Base-by-base conservation (phyloP, 35 echinoderm and acorn worm species). In the Acanthaster planci region DNA sequence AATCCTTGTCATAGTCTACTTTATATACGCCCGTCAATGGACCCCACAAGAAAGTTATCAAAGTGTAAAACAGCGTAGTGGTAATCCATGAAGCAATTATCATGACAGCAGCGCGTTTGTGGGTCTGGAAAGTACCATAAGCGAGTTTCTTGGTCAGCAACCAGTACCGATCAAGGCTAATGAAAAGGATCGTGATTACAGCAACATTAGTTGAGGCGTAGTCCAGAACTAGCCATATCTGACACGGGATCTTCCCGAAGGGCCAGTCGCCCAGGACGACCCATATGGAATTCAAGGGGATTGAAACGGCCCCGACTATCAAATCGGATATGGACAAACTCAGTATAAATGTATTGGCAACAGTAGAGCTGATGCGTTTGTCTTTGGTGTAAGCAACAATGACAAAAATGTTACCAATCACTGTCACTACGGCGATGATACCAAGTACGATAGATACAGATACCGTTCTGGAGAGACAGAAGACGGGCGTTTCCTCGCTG, bases 111-210 rank as follows among this genome's bases (percentile, higher is more conserved):
- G 80, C 91, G 17, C 67, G 67, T 34, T 55, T 56, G 26, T 79
- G 86, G 0, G 86, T 89, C 57, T 89, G 91, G 59, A 89, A 93
- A 2, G 80, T 84, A 36, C 40, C 39, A 35, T 93, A 93, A 4
- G 67, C 53, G 17, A 89, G 37, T 32, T 78, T 84, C 51, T 94
- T 94, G 40, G 87, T 94, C 21, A 94, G 79, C 0, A 94, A 78
- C 92, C 92, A 94, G 78, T 94, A 90, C 17, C 92, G 83, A 86
- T 94, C 92, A 12, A 94, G 75, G 32, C 92, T 94, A 50, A 94
- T 94, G 37, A 86, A 87, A 27, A 94, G 76, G 8, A 94, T 90
- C 0, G 78, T 86, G 51, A 86, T 75, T 0, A 88, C 87, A 4
- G 87, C 77, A 78, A 94, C 82, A 9, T 68, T 79, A 1, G 52